phyloP scores from a whole-genome alignment of 2,888 invertebrate genomes.

The Noctua comes region DNA sequence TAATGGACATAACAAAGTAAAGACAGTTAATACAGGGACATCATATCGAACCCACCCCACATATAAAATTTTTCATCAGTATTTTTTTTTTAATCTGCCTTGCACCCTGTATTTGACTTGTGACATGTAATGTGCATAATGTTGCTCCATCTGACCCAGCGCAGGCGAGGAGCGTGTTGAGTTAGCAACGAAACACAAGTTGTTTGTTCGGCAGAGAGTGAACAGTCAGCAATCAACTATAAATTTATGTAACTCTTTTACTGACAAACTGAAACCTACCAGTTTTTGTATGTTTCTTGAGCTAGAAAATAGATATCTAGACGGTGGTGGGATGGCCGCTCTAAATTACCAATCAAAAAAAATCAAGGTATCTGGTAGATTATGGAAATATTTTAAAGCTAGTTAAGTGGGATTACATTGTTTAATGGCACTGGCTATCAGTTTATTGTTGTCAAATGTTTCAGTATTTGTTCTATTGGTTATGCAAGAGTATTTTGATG shows the following conservation, averaged over 20 bases:
- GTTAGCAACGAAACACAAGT: background rate
- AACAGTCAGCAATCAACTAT: background rate
- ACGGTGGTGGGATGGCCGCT: background rate
- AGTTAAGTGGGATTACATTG: constrained; percentile 48
- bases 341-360: constrained; percentile 16
- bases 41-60: background rate
- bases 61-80: background rate
- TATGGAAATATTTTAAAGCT: constrained; percentile 53
- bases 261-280: background rate
- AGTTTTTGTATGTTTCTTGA: background rate
- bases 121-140: background rate
- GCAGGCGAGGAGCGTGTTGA: background rate
- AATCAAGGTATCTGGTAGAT: constrained; percentile 43
- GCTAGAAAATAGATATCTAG: background rate
- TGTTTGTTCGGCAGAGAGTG: background rate
- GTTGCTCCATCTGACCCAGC: background rate
- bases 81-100: background rate
- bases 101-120: background rate
- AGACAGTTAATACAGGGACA: background rate
- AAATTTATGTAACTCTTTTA: background rate
- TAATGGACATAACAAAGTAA: background rate
- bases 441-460: constrained; percentile 20
- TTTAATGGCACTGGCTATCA: constrained; percentile 53
- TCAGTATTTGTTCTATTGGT: constrained; percentile 3
- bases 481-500: constrained; percentile 7